These are phyloP conservation scores for Equus quagga DNA, from an alignment of 2,113 vertebrate genomes.

Conservation along the genomic window DNA sequence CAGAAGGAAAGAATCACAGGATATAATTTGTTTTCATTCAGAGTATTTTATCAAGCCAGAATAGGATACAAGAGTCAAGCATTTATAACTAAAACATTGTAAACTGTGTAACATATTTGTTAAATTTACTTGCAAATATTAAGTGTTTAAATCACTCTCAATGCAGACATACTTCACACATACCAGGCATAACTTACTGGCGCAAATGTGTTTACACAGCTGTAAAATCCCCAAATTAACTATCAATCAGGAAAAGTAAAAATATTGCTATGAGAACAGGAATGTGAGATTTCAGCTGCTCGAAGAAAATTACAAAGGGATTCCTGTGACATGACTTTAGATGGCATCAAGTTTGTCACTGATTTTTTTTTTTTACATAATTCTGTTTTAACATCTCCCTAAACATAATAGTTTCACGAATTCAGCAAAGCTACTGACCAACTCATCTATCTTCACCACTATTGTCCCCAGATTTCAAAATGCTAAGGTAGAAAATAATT, in stretches of 20 bases:
- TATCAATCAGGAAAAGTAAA: slow-evolving; percentile 83
- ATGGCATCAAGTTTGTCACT: slow-evolving; percentile 36
- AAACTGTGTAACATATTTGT: slow-evolving; percentile 60
- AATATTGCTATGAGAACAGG: slow-evolving; percentile 68
- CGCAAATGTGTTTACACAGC: slow-evolving; percentile 81
- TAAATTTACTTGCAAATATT: slow-evolving; percentile 71
- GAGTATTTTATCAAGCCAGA: slow-evolving; percentile 2
- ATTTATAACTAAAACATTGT: background rate
- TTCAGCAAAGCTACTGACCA: background rate
- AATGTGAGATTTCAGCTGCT: slow-evolving; percentile 78
- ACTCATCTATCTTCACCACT: background rate
- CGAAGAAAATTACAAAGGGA: slow-evolving; percentile 76
- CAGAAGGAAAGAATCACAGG: background rate
- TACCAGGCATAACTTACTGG: slow-evolving; percentile 61
- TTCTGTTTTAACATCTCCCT: background rate
- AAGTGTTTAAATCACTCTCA: slow-evolving; percentile 71
- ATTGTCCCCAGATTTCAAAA: slow-evolving; percentile 32
- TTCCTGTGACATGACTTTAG: slow-evolving; percentile 68
- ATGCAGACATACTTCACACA: slow-evolving; percentile 29
- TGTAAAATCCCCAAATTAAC: slow-evolving; percentile 81
- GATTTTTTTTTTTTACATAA: background rate
- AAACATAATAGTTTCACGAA: background rate
- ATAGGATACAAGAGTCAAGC: background rate
- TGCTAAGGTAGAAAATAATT: background rate
- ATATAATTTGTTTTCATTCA: slow-evolving; percentile 33